phyloP scores from a whole-genome alignment of 2,113 vertebrate genomes.

The Istiophorus platypterus region DNA sequence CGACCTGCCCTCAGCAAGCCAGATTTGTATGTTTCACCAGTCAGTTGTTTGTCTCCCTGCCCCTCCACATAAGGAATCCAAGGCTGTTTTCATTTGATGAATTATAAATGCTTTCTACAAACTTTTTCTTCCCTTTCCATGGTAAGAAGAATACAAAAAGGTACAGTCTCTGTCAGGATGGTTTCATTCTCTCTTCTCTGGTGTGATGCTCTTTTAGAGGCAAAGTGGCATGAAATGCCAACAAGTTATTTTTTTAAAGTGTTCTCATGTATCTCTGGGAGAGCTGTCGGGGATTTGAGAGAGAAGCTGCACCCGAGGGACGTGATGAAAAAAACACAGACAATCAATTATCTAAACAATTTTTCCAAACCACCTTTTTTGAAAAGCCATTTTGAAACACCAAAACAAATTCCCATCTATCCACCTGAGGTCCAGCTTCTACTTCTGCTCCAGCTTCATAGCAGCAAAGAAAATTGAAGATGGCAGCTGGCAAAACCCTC shows the following conservation, averaged over 20 bases:
- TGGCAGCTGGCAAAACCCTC: conserved; percentile 1
- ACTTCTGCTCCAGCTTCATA: background rate
- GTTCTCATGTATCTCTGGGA: background rate
- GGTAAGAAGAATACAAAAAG: background rate
- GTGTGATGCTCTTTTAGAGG: background rate
- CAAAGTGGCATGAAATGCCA: conserved; percentile 21
- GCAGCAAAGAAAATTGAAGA: conserved; percentile 8
- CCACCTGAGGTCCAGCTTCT: conserved; percentile 14
- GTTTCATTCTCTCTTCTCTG: background rate
- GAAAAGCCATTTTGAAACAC: background rate
- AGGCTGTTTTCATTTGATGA: conserved; percentile 2
- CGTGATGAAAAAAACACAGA: conserved; percentile 30
- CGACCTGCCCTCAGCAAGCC: background rate
- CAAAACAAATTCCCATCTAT: conserved; percentile 9
- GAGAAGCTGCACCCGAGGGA: conserved; percentile 16
- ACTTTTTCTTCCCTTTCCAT: background rate
- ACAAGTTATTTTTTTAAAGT: conserved; percentile 32
- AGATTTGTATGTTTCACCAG: conserved; percentile 21
- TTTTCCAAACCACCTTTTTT: conserved; percentile 32
- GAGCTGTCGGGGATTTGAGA: conserved; percentile 25
- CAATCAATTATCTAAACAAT: conserved; percentile 42
- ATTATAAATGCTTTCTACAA: conserved; percentile 13
- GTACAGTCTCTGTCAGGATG: background rate
- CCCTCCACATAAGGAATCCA: background rate
- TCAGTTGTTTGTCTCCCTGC: background rate